phyloP scores from a whole-genome alignment of 1,140 invertebrate genomes.

The Papilio helenus region DNA sequence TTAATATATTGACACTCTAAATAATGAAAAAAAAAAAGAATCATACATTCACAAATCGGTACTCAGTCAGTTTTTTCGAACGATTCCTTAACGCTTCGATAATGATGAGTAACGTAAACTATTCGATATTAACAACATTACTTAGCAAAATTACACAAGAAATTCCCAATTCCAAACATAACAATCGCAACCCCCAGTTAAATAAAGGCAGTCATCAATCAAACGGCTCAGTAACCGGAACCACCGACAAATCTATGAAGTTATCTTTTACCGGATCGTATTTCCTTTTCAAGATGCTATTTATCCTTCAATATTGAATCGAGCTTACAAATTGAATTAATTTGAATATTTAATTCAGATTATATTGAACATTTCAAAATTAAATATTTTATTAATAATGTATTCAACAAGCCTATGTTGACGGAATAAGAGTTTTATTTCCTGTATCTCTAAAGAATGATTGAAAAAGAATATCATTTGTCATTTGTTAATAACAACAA shows the following conservation, averaged over 20 bases:
- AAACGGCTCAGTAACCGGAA: constrained; percentile 64
- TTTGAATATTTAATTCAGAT: neutral
- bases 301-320: constrained; percentile 25
- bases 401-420: neutral
- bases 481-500: too few species aligned
- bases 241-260: constrained; percentile 74
- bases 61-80: constrained; percentile 50
- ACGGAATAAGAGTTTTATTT: neutral
- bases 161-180: constrained; percentile 41
- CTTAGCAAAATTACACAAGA: constrained; percentile 26
- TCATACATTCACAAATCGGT: constrained; percentile 41
- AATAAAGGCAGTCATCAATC: constrained; percentile 74
- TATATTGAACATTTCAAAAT: neutral
- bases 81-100: constrained; percentile 35
- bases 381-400: neutral
- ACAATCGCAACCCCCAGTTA: constrained; percentile 57
- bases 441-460: neutral
- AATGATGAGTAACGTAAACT: constrained; percentile 52
- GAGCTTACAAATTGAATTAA: constrained; percentile 21
- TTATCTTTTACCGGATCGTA: constrained; percentile 75
- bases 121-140: constrained; percentile 54
- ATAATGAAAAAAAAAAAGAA: constrained; percentile 47
- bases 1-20: constrained; percentile 46
- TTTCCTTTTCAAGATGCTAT: constrained; percentile 53
- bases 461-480: too few species aligned